Evolutionary conservation across 2,888 invertebrate species (phyloP).

Genomic region (Eledona agricola): DNA sequence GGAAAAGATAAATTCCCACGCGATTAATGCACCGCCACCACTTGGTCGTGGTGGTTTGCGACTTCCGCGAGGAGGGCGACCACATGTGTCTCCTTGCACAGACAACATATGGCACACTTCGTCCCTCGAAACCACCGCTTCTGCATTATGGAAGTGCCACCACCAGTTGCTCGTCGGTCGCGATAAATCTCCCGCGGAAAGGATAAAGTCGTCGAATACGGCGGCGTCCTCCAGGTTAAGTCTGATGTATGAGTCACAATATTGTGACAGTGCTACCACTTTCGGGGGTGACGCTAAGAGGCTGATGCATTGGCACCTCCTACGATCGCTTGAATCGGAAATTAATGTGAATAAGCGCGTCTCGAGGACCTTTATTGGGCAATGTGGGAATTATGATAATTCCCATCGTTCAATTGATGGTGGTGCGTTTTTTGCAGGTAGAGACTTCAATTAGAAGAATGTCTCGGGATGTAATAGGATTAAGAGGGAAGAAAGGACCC

Average conservation of each 20-base stretch:
- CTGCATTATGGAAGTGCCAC: too few relatives aligned
- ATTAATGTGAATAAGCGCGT: conserved; percentile 26
- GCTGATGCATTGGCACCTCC: conserved; percentile 25
- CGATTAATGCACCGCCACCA: too few relatives aligned
- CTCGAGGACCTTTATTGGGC: conserved; percentile 34
- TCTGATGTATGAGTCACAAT: conserved; percentile 39
- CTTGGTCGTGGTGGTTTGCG: too few relatives aligned
- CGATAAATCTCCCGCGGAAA: not conserved
- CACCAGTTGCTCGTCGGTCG: conserved; percentile 13
- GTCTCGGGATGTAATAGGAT: conserved; percentile 20
- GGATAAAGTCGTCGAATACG: conserved; percentile 13
- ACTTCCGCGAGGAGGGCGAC: conserved; percentile 22
- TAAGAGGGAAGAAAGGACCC: conserved; percentile 16
- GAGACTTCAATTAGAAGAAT: not conserved
- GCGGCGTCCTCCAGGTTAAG: conserved; percentile 16
- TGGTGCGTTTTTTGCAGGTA: conserved; percentile 6
- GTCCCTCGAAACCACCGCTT: too few relatives aligned
- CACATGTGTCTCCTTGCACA: conserved; percentile 11
- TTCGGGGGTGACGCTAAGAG: conserved; percentile 15
- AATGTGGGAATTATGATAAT: conserved; percentile 52
- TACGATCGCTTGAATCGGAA: conserved; percentile 11
- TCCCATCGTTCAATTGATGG: conserved; percentile 23
- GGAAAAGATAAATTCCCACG: too few relatives aligned
- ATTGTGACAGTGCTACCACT: conserved; percentile 26
- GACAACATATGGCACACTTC: conserved; percentile 26